A percentile compares a stretch with the other conserved stretches of the same genome.
phyloP scores from a whole-genome alignment of 2,113 vertebrate species.

The Rhinolophus sinicus region DNA sequence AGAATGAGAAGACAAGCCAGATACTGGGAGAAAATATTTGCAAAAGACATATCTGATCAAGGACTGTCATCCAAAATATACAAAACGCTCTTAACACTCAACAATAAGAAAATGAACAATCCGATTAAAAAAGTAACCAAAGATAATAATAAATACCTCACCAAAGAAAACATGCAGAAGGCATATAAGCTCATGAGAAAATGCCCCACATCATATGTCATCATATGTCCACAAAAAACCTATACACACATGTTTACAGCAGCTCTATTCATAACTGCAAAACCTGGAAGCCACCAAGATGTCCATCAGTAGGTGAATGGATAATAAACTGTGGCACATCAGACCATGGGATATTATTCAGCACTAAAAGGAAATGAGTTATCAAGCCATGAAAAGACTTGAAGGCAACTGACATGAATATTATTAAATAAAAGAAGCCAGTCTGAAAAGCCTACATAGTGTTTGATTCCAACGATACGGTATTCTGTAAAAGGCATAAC shows the following conservation, averaged over 20 bases:
- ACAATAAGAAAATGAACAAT: not conserved
- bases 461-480: not conserved
- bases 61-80: not conserved
- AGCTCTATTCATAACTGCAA: no score
- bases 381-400: not conserved
- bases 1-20: not conserved
- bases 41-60: not conserved
- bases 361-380: not conserved
- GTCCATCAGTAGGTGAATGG: no score
- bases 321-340: no score
- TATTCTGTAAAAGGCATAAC: not conserved
- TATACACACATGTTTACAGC: no score
- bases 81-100: not conserved
- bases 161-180: no score
- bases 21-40: not conserved
- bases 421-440: not conserved
- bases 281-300: no score
- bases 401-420: not conserved
- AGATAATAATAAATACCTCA: no score
- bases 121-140: no score
- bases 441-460: not conserved
- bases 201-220: no score
- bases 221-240: no score
- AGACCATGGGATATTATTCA: not conserved
- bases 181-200: no score